Evolutionary conservation across 53 echinoderm and acorn worm genomes (phyloP).

Genomic region (Stichopus horrens): DNA sequence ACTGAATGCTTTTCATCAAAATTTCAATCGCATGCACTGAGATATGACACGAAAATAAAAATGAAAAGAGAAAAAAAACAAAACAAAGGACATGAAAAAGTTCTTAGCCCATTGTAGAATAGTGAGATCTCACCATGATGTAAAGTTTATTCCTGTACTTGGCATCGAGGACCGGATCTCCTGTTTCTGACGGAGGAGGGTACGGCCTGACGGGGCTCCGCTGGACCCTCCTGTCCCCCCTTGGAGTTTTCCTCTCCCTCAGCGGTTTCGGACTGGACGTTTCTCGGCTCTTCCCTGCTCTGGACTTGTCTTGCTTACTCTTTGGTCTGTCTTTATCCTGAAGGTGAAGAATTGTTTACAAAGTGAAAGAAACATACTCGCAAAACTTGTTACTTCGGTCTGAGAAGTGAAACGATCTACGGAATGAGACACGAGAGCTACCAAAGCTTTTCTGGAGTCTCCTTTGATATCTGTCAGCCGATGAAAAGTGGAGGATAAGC

Average conservation of each 20-base stretch:
- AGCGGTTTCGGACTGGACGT: conserved; percentile 66
- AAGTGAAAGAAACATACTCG: background rate
- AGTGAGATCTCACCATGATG: conserved; percentile 68
- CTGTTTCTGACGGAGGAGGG: conserved; percentile 63
- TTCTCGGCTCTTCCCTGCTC: conserved; percentile 63
- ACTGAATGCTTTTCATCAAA: too few relatives aligned
- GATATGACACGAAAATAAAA: too few relatives aligned
- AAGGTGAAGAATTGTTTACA: background rate
- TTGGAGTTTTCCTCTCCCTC: conserved; percentile 63
- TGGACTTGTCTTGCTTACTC: conserved; percentile 73
- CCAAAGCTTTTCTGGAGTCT: too few relatives aligned
- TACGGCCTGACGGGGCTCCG: conserved; percentile 13
- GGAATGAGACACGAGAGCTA: too few relatives aligned
- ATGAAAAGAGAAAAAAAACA: too few relatives aligned
- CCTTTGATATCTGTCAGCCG: too few relatives aligned
- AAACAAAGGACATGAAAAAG: too few relatives aligned
- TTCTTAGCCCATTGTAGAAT: too few relatives aligned
- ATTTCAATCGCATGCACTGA: too few relatives aligned
- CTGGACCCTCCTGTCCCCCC: conserved; percentile 49
- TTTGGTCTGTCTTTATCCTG: conserved; percentile 95
- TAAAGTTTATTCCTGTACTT: conserved; percentile 94
- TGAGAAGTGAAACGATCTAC: too few relatives aligned
- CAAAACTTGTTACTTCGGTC: too few relatives aligned
- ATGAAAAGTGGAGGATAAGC: too few relatives aligned
- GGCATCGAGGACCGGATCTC: conserved; percentile 84